Evolutionary conservation across 1,140 invertebrate species (phyloP).

Genomic region (Andricus grossulariae): DNA sequence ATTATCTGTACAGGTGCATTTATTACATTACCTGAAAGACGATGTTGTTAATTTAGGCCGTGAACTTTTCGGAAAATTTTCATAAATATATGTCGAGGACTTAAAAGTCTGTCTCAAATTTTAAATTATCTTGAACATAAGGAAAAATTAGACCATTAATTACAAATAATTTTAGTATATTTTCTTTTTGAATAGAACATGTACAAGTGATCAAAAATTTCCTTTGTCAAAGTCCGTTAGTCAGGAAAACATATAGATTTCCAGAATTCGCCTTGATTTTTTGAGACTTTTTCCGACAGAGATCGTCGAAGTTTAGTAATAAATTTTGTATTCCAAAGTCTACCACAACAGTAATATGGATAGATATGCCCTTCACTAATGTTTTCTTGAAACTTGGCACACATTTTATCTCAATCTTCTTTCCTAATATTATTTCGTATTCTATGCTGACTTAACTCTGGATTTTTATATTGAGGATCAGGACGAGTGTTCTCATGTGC

Average conservation of each 20-base stretch:
- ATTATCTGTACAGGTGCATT: not conserved
- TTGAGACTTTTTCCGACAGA: not conserved
- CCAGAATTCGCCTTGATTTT: not conserved
- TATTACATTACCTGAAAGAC: not conserved
- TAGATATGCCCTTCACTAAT: conserved; percentile 1
- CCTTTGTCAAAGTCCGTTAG: not conserved
- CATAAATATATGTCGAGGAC: conserved; percentile 10
- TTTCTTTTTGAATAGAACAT: not conserved
- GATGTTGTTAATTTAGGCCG: not conserved
- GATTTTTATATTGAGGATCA: conserved; percentile 4
- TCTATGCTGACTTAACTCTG: not conserved
- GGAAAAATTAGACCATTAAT: conserved; percentile 8
- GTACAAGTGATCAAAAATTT: conserved; percentile 1
- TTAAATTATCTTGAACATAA: not conserved
- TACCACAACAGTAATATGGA: not conserved
- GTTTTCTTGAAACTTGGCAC: not conserved
- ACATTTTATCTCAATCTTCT: not conserved
- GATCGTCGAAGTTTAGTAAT: not conserved
- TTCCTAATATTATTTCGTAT: not conserved
- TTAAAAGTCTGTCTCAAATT: conserved; percentile 1
- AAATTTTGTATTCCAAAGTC: not conserved
- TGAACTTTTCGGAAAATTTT: not conserved
- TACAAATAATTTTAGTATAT: not conserved
- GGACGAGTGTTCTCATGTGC: not conserved
- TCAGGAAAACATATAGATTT: not conserved